phyloP scores from a whole-genome alignment of 2,888 invertebrate genomes.

The Entomobrya proxima region DNA sequence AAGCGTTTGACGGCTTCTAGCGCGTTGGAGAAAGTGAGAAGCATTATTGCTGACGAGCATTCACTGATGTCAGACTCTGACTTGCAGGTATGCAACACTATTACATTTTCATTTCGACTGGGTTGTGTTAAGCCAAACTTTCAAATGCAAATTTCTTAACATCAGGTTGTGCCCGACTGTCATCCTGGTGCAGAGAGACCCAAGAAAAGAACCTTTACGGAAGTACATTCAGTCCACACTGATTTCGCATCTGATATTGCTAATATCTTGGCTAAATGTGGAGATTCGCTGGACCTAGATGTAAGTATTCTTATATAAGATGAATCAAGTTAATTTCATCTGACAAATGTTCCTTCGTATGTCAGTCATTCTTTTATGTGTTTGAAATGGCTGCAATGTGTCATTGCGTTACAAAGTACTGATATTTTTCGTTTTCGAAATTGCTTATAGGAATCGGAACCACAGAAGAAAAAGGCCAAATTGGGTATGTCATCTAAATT shows the following conservation, averaged over 20 bases:
- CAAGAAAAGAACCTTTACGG: constrained; percentile 12
- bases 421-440: no score
- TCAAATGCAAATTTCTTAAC: background rate
- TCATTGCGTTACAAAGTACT: no score
- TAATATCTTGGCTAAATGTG: background rate
- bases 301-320: constrained; percentile 7
- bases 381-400: no score
- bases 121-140: constrained; percentile 12
- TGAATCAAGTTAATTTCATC: no score
- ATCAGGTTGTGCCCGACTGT: constrained; percentile 67
- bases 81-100: constrained; percentile 75
- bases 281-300: constrained; percentile 11
- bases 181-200: constrained; percentile 55
- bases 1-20: constrained; percentile 83
- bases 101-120: constrained; percentile 4
- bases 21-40: constrained; percentile 82
- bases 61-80: constrained; percentile 73
- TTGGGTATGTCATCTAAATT: background rate
- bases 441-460: constrained; percentile 28
- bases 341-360: no score
- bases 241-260: constrained; percentile 34
- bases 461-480: constrained; percentile 25
- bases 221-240: background rate
- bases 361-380: background rate
- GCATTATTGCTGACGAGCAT: constrained; percentile 78